Base-by-base conservation (phyloP, 1,140 invertebrate species). In the Schlechtendalia chinensis region DNA sequence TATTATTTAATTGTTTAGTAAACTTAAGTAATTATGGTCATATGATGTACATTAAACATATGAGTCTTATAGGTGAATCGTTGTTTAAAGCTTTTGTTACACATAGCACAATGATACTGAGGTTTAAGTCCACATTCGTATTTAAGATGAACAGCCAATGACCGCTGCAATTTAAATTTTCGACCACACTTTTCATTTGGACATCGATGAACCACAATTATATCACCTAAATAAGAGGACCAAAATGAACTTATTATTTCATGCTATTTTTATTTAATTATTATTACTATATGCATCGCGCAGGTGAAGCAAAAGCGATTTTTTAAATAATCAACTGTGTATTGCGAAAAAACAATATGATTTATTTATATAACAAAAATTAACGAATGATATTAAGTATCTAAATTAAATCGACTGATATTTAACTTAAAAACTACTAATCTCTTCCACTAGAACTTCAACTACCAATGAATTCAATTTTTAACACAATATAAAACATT, bases 71-170 rank as follows among this genome's bases (percentile, higher is more conserved):
- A 82, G 81, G 86, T 84, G 10, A 86, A 85, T 58, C 85, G 86
- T 75, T 84, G 82, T n/a, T 75, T 74, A 65, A 82, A 82, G 5
- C 80, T 82, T n/a, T 81, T 81, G 12, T 84, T 84, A 82, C 90
- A 90, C 6, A 86, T 83, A 8, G 86, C 85, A 84, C 90, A 90
- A 79, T 85, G 83, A 82, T 87, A 90, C 12, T 81, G 81, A 27
- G 83, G 83, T 53, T 81, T 58, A 54, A 83, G 81, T 16, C 82
- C 82, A 58, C 82, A 82, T 39, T 82, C 81, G 29, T 77, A 81
- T 50, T 77, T 81, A 39, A 81, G 29, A 65, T 84, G 83, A 27
- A 85, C 83, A 53, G 83, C 86, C 22, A 88, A 83, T 22, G 86
- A 86, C 75, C 87, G 86, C 16, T 86, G 86, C 81, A 87, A 86